phyloP scores from a whole-genome alignment of 2,113 vertebrate genomes.

The Hemiprocne comata region DNA sequence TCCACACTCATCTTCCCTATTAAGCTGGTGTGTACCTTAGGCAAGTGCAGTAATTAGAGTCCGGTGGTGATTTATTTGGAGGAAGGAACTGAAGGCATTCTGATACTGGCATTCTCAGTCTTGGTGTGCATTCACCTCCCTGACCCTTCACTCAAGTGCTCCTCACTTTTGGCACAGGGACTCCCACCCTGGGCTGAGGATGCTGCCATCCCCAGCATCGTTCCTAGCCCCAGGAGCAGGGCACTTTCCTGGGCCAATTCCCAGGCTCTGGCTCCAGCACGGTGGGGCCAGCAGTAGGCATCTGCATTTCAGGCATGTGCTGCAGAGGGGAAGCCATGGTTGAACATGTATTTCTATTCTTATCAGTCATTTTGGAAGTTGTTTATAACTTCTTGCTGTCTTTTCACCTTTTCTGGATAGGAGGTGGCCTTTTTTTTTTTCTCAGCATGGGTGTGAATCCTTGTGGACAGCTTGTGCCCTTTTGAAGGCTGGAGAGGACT shows the following conservation, averaged over 20 bases:
- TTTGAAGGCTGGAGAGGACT: neutral
- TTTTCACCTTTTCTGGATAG: neutral
- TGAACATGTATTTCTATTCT: neutral
- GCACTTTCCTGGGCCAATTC: neutral
- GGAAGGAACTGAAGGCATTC: neutral
- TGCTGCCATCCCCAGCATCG: neutral
- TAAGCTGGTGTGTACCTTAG: constrained; percentile 47
- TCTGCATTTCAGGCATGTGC: neutral
- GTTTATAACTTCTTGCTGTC: neutral
- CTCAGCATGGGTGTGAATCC: neutral
- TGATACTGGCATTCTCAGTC: neutral
- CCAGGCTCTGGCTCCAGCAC: neutral
- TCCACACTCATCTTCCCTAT: constrained; percentile 43
- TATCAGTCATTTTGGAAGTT: neutral
- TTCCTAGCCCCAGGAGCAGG: neutral
- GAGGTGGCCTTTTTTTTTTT: neutral
- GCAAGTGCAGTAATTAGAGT: constrained; percentile 54
- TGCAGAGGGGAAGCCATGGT: neutral
- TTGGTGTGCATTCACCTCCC: neutral
- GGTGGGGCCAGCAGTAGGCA: neutral
- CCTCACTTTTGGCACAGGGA: neutral
- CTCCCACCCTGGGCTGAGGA: neutral
- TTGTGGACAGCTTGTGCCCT: neutral
- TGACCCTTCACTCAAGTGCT: neutral
- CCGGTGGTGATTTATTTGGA: constrained; percentile 33